Conservation (phyloP, 2,888 invertebrate genomes). For the Thymelicus acteon region DNA sequence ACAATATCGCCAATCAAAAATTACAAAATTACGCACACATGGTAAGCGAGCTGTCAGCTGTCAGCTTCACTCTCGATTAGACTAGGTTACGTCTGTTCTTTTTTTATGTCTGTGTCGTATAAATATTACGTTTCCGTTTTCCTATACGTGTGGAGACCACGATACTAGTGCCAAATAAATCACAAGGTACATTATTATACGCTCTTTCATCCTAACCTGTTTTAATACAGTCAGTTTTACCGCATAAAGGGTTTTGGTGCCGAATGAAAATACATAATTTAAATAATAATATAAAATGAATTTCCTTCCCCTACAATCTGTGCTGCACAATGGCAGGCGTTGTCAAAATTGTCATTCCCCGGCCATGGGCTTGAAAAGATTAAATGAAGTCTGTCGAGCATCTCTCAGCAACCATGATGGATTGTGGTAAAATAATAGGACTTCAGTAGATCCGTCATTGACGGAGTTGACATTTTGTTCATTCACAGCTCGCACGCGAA, state of each 20-base stretch:
- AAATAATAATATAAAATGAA: background rate
- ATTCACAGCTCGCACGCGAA: slow-evolving; percentile 9
- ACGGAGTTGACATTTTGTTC: slow-evolving; percentile 18
- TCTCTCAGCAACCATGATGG: slow-evolving; percentile 30
- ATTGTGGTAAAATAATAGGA: slow-evolving; percentile 30
- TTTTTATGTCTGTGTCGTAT: no score
- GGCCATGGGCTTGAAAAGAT: slow-evolving; percentile 22
- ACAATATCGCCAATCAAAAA: no score
- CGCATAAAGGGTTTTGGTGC: background rate
- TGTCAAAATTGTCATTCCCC: slow-evolving; percentile 22
- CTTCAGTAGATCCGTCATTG: slow-evolving; percentile 22
- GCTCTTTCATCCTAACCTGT: background rate
- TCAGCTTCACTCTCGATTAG: no score
- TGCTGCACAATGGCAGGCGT: slow-evolving; percentile 3
- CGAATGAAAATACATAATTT: background rate
- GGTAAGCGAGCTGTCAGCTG: no score
- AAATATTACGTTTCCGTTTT: no score
- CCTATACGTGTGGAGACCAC: no score
- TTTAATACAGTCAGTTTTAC: no score
- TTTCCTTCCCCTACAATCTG: slow-evolving; percentile 1
- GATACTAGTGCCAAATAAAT: background rate
- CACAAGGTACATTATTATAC: background rate
- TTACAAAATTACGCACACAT: no score
- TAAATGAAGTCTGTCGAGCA: slow-evolving; percentile 38
- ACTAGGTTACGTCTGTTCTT: no score